Evolutionary conservation across 2,113 vertebrate species (phyloP), one percentile per base, ranked within the genome.

Genomic region (Parus major): DNA sequence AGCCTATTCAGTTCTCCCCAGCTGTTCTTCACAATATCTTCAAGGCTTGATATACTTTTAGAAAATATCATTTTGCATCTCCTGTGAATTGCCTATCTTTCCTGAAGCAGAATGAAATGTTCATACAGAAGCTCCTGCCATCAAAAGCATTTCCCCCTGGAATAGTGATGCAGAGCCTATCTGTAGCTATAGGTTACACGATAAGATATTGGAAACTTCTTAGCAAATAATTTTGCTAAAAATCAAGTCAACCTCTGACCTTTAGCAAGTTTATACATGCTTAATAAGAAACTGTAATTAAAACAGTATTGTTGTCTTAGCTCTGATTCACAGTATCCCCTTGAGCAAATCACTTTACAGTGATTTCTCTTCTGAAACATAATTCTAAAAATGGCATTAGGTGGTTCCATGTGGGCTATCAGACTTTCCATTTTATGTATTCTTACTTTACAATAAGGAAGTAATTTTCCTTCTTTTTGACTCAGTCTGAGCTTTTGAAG

Each of bases 71-170:
- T 96, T 97, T 92, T 9, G 5, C 21, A 63, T 94, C 91, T 92
- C 96, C n/a, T 89, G 88, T 12, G 80, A 96, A 95, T 91, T 95
- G 44, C 46, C 90, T 95, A 80, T 95, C 82, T 96, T 92, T 97
- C 95, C 95, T 93, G 86, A 91, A 96, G 93, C 84, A 94, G 79
- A 97, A 61, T 86, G 53, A 93, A 97, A 91, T 78, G 70, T 94
- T 96, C 36, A 2, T 57, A 56, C 42, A 96, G 86, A 82, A 88
- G 60, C 93, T 95, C 60, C 92, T 95, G 71, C 61, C 63, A 93
- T 96, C 92, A 81, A 68, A 93, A 82, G 53, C 87, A 83, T 96
- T 96, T 97, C 96, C 82, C 90, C 33, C 76, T 10, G 57, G 86
- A 93, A 96, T 21, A 91, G 65, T 73, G 50, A 39, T 78, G 61